Evolutionary conservation across 2,113 vertebrate species (phyloP).

Genomic region (Sinosuthora webbiana): DNA sequence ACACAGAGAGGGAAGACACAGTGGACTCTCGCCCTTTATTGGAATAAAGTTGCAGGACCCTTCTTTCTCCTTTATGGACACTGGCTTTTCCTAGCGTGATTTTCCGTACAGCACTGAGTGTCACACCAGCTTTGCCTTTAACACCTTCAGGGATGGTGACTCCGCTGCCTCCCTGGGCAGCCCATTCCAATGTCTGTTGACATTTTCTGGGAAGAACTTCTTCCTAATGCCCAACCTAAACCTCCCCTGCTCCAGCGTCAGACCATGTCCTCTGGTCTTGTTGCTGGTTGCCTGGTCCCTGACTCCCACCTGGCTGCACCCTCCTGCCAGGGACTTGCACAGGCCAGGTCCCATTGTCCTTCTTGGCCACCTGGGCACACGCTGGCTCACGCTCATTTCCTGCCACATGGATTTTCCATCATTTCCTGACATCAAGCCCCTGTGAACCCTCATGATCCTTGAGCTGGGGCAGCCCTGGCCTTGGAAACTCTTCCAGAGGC

Average conservation of each 20-base stretch:
- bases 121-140: not conserved
- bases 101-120: fast-evolving
- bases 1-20: too few relatives aligned
- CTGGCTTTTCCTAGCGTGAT: not conserved
- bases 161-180: not conserved
- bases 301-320: not conserved
- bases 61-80: not conserved
- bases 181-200: not conserved
- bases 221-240: not conserved
- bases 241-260: not conserved
- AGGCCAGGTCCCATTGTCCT: not conserved
- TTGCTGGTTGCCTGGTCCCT: not conserved
- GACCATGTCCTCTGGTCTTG: not conserved
- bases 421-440: fast-evolving
- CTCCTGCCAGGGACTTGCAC: not conserved
- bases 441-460: fast-evolving
- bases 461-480: too few relatives aligned
- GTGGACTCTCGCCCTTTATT: not conserved
- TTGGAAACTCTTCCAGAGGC: not conserved
- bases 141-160: too few relatives aligned
- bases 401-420: fast-evolving
- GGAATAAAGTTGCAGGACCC: not conserved
- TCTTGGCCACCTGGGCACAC: not conserved
- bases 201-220: not conserved
- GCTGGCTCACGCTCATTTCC: not conserved